A percentile compares a stretch with the other conserved stretches of the same genome.
Conservation (phyloP, 1,140 invertebrate species). For the Pantala flavescens region DNA sequence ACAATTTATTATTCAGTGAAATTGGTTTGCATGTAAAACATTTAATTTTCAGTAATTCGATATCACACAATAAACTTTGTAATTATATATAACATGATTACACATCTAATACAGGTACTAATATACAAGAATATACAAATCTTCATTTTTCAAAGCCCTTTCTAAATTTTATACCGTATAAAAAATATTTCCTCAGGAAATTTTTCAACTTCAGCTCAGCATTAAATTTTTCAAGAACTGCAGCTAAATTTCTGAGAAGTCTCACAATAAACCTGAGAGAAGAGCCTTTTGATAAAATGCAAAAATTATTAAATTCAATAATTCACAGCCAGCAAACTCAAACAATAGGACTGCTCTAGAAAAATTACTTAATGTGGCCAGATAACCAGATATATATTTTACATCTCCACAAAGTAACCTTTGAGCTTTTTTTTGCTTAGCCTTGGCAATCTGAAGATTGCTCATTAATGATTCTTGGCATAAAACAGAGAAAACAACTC, state of each 20-base stretch:
- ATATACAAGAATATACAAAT: slow-evolving; percentile 5
- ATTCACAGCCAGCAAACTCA: background rate
- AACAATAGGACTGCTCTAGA: background rate
- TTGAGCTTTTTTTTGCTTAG: no score
- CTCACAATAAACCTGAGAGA: background rate
- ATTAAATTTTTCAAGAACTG: background rate
- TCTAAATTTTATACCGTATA: background rate
- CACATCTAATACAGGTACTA: slow-evolving; percentile 9
- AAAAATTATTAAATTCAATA: background rate
- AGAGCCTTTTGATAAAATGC: background rate
- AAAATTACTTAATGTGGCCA: no score
- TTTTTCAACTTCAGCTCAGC: background rate
- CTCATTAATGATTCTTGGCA: no score
- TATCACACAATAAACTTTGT: background rate
- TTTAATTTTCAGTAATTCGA: background rate
- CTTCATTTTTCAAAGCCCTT: background rate
- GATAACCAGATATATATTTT: no score
- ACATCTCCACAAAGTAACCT: no score
- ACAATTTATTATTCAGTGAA: no score
- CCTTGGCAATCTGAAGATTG: no score
- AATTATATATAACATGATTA: background rate
- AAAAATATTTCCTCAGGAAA: background rate
- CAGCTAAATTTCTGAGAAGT: background rate
- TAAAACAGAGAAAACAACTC: no score
- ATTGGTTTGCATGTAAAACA: background rate